Percentiles rank a stretch among this genome's conserved stretches.
These are phyloP conservation scores for Nasonia vitripennis DNA, from an alignment of 1,140 invertebrate genomes.

Conservation along the genomic window DNA sequence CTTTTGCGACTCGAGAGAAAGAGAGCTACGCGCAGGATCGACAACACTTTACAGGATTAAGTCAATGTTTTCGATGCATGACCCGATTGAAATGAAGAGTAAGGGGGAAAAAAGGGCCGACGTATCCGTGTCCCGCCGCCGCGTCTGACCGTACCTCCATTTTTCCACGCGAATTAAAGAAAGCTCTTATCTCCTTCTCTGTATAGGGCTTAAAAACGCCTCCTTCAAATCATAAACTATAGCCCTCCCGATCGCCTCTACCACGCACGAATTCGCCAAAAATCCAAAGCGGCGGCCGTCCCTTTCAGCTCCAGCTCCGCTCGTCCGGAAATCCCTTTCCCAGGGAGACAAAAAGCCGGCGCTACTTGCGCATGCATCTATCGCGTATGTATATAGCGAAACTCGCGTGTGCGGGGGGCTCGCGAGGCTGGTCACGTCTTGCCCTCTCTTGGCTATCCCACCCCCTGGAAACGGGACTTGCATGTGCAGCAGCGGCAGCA, in stretches of 20 bases:
- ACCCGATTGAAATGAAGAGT: slow-evolving; percentile 5
- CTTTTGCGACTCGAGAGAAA: background rate
- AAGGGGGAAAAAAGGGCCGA: background rate
- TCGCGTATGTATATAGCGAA: background rate
- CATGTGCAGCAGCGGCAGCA: background rate
- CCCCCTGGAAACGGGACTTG: background rate
- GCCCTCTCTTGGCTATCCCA: background rate
- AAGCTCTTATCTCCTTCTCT: too few species aligned
- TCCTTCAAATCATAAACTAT: too few species aligned
- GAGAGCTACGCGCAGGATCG: background rate
- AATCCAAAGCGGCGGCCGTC: too few species aligned
- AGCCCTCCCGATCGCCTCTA: too few species aligned
- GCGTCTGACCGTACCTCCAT: slow-evolving; percentile 7
- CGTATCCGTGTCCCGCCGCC: too few species aligned
- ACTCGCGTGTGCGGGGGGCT: background rate
- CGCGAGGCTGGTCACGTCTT: slow-evolving; percentile 12
- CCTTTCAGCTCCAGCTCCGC: background rate
- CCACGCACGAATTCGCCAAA: too few species aligned
- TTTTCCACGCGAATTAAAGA: background rate
- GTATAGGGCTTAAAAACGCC: too few species aligned
- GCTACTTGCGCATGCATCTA: background rate
- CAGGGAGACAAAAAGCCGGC: background rate
- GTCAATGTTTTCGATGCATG: background rate
- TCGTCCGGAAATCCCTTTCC: background rate
- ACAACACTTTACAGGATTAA: slow-evolving; percentile 18